Conservation (phyloP, 2,797 vertebrate genomes). For the Hafferia zeledoni region DNA sequence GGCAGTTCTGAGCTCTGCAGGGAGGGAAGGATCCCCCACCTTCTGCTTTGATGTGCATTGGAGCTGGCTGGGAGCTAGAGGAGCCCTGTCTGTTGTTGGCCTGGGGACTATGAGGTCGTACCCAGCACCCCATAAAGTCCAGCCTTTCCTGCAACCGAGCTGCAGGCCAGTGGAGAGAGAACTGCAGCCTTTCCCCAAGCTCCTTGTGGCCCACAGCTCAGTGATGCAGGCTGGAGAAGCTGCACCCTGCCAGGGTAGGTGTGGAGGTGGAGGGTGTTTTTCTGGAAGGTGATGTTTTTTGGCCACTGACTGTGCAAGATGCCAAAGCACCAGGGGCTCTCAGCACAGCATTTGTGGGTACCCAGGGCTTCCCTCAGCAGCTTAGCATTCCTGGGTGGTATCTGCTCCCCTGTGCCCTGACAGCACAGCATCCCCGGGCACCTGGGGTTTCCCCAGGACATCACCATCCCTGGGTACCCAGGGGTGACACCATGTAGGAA, state of each 20-base stretch:
- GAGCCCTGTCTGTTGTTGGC: neutral
- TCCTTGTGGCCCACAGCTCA: neutral
- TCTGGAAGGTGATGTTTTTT: neutral
- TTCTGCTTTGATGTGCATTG: rapidly evolving
- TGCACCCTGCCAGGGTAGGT: neutral
- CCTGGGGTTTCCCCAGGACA: neutral
- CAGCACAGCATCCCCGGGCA: neutral
- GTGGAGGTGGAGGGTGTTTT: neutral
- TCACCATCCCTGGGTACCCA: neutral
- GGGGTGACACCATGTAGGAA: neutral
- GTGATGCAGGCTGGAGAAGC: neutral
- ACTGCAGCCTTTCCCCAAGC: neutral
- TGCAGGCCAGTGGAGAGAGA: neutral
- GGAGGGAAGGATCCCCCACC: neutral
- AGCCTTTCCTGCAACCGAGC: neutral
- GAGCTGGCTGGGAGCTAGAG: neutral
- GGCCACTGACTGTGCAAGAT: neutral
- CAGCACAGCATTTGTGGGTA: neutral
- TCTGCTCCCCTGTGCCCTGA: no score
- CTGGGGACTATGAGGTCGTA: neutral
- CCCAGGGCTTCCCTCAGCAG: no score
- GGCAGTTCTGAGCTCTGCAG: neutral
- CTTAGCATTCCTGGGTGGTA: neutral
- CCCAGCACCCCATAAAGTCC: neutral
- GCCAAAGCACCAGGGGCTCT: neutral